phyloP scores from a whole-genome alignment of 2,113 vertebrate species.

The Gallinago undulata region DNA sequence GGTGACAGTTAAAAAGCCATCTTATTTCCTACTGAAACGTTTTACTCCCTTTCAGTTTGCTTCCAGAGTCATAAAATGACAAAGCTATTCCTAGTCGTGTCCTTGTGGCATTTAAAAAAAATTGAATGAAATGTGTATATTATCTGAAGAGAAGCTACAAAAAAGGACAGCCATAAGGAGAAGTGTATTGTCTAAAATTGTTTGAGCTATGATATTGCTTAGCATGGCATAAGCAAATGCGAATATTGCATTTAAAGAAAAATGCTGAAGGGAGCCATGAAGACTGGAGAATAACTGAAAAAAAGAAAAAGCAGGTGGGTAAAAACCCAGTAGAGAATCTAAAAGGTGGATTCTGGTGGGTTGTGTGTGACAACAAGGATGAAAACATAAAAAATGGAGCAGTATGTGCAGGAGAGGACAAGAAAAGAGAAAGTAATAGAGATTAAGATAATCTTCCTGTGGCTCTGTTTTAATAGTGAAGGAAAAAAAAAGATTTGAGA shows the following conservation, averaged over 20 bases:
- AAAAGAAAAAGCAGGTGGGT: background rate
- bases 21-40: background rate
- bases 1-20: background rate
- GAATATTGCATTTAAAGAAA: background rate
- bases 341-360: background rate
- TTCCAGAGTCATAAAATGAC: background rate
- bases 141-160: background rate
- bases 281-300: background rate
- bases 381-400: background rate
- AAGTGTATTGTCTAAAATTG: background rate
- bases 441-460: background rate
- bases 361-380: rapidly evolving
- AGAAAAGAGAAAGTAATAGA: background rate
- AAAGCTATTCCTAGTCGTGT: background rate
- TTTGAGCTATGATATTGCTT: background rate
- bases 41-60: background rate
- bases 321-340: background rate
- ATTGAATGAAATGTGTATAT: background rate
- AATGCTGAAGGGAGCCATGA: background rate
- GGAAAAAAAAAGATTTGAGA: background rate
- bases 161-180: background rate
- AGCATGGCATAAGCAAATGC: background rate
- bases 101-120: background rate
- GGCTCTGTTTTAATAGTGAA: too few relatives aligned
- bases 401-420: background rate